Percentiles rank a stretch among this genome's conserved stretches.
Evolutionary conservation across 1,140 invertebrate species (phyloP).

Genomic region (Pristionchus pacificus): DNA sequence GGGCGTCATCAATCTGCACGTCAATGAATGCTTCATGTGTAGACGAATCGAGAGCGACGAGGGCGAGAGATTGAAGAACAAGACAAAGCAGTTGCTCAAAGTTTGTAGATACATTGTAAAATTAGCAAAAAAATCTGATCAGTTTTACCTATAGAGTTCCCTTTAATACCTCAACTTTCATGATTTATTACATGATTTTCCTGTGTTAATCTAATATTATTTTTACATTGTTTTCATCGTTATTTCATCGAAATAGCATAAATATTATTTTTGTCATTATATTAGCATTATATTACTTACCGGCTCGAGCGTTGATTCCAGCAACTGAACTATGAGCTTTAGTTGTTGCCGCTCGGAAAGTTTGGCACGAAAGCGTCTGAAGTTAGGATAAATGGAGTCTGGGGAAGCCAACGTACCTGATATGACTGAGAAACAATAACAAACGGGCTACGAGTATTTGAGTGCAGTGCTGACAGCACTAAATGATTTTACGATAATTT

Average conservation of each 20-base stretch:
- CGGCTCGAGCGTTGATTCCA: conserved; percentile 55
- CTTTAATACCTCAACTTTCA: conserved; percentile 1
- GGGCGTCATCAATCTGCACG: conserved; percentile 66
- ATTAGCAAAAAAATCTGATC: too few species aligned
- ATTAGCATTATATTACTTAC: conserved; percentile 20
- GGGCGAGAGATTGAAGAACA: conserved; percentile 68
- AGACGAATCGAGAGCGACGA: conserved; percentile 65
- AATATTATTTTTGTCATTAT: too few species aligned
- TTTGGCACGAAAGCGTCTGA: conserved; percentile 48
- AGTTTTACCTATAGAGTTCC: too few species aligned
- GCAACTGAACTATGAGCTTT: conserved; percentile 47
- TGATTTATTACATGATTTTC: conserved; percentile 15
- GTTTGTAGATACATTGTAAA: too few species aligned
- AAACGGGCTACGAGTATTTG: conserved; percentile 61
- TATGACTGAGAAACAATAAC: conserved; percentile 34
- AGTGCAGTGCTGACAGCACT: conserved; percentile 69
- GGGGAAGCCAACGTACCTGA: conserved; percentile 19
- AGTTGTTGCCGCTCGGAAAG: conserved; percentile 46
- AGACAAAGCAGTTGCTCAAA: conserved; percentile 69
- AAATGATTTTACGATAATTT: neutral
- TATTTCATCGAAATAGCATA: too few species aligned
- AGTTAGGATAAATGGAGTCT: too few species aligned
- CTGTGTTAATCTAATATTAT: too few species aligned
- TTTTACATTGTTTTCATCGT: too few species aligned
- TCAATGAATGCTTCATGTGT: conserved; percentile 65